Base-by-base conservation (phyloP, 2,888 invertebrate genomes). In the Eristalis arbustorum region DNA sequence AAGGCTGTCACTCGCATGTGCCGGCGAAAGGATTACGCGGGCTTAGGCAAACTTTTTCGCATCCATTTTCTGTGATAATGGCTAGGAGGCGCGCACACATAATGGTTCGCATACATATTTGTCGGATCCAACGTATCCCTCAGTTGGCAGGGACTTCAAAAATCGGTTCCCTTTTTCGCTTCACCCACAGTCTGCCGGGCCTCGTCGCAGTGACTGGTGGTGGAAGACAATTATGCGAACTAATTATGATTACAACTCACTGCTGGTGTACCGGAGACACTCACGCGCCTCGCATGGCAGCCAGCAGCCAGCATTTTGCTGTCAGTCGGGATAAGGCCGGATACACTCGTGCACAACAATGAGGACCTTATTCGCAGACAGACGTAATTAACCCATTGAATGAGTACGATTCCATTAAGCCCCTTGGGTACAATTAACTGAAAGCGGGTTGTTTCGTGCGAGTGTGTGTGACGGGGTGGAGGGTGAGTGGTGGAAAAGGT, bases 201-300 rank as follows among this genome's bases (percentile, higher is more conserved):
- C 49, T 5, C 18, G 4, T 8, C 18, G 25, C 25, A 25, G 25
- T 25, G 23, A 59, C 25, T 23, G 42, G 25, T 61, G 56, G 59
- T 56, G 61, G 34, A 64, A 68, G 68, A 74, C 68, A 68, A 80
- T 74, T 74, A 80, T 74, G 31, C 40, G 28, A 63, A 61, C 68
- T 80, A 74, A 80, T 80, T 80, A 57, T 80, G 31, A 74, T 74
- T 74, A 74, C 68, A 74, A 63, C 68, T 57, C 63, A 74, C 80
- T 63, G 57, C 63, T 68, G 74, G 8, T 18, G 18, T 18, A 49
- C 49, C 57, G 57, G 40, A 49, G 61, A 69, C 34, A 57, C 14
- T 25, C n/a, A 69, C 37, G 22, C 31, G 40, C 42, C 28, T 49
- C n/a, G 13, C 42, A 13, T 18, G n/a, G 14, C 49, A 49, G 18